These are phyloP conservation scores for Coilia nasus DNA, from an alignment of 2,797 vertebrate genomes.

Conservation along the genomic window DNA sequence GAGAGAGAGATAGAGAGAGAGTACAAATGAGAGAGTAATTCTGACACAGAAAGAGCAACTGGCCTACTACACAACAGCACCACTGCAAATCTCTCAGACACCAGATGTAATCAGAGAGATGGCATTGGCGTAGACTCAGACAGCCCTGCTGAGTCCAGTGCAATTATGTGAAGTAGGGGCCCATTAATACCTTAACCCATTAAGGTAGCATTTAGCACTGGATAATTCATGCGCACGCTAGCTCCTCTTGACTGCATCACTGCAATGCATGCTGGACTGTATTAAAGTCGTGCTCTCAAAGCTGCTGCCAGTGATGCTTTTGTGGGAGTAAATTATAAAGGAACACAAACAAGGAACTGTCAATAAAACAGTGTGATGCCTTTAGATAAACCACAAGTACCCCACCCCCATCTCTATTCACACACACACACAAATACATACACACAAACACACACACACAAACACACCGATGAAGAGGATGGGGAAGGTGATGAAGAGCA, in stretches of 20 bases:
- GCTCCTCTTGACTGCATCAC: not conserved
- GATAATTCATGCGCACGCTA: too few relatives aligned
- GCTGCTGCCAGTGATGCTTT: not conserved
- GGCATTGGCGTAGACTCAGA: not conserved
- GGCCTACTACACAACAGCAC: not conserved
- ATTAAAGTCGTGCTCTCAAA: not conserved
- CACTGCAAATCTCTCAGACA: not conserved
- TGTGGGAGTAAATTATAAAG: not conserved
- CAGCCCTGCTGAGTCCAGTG: not conserved
- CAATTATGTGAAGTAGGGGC: not conserved
- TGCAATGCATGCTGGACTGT: not conserved
- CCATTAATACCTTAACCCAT: not conserved
- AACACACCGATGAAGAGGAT: constrained; percentile 95
- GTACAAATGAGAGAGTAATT: not conserved
- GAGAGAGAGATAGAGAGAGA: not conserved
- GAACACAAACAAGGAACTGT: too few relatives aligned
- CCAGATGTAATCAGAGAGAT: not conserved
- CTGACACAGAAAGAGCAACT: not conserved
- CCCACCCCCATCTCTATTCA: not conserved
- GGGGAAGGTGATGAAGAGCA: constrained; percentile 98
- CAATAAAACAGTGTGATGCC: not conserved
- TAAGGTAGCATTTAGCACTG: not conserved
- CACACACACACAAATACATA: not conserved
- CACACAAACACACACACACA: constrained; percentile 27
- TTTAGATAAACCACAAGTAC: not conserved